A percentile compares a stretch with the other conserved stretches of the same genome.
Evolutionary conservation across 2,113 vertebrate genomes (phyloP).

Genomic region (Pseudois nayaur): DNA sequence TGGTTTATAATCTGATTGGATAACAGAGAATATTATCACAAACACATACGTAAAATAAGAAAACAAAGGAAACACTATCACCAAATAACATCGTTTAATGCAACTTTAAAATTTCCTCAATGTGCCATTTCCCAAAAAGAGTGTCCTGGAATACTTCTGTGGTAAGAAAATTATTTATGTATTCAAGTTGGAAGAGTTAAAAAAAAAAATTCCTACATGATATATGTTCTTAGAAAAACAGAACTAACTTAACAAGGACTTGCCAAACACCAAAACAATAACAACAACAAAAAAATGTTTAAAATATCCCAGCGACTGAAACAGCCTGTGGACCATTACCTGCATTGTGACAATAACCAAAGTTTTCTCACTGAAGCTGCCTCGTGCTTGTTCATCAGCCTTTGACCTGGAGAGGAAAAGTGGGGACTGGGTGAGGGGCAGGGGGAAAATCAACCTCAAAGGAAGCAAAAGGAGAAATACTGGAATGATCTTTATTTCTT

Average conservation of each 20-base stretch:
- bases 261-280: background rate
- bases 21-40: background rate
- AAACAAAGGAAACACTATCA: background rate
- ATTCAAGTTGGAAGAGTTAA: background rate
- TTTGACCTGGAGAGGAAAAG: background rate
- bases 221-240: background rate
- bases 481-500: background rate
- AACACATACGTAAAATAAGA: background rate
- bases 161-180: background rate
- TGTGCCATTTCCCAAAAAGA: background rate
- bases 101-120: background rate
- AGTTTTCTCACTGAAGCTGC: constrained; percentile 56
- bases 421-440: background rate
- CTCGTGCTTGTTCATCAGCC: constrained; percentile 26
- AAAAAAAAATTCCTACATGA: background rate
- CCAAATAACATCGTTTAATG: background rate
- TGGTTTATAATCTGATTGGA: background rate
- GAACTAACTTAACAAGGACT: background rate
- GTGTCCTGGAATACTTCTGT: background rate
- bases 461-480: background rate
- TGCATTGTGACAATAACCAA: constrained; percentile 22
- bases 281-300: background rate
- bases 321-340: constrained; percentile 34
- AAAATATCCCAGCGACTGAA: background rate
- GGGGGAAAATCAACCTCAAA: background rate